Evolutionary conservation across 2,888 invertebrate species (phyloP), one percentile per base, ranked within the genome.

Genomic region (Bruchidius siliquastri): DNA sequence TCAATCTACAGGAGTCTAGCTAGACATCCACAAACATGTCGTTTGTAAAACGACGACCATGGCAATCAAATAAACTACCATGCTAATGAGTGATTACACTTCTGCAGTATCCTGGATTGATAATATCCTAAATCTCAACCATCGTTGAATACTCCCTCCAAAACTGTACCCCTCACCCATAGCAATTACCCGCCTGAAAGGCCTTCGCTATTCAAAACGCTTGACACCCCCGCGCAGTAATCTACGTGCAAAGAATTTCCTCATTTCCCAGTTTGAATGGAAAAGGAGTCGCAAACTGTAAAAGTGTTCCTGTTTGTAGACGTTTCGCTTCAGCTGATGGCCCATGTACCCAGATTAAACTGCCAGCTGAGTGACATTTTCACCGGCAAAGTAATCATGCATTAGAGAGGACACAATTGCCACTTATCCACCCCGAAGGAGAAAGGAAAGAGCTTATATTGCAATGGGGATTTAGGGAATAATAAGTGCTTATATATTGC

Each of bases 181-280:
- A 76, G 79, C 75, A 73, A 73, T 73, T 73, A 73, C 71, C 69
- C 71, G 71, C 68, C 68, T 73, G 73, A 73, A 73, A 71, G 68
- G 71, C 71, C 73, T 68, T 68, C 71, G 71, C 49, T 49, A 13
- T 49, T 8, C 10, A 49, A 49, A 49, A 49, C 49, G 49, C 49
- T 18, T 49, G 49, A 73, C 73, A 71, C 73, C 73, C 73, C 69
- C 71, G 67, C 18, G 49, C 13, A 49, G 73, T 71, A 73, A 73
- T 73, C 73, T 73, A 67, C 69, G 68, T 73, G 73, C 68, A 73
- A 71, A 73, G 73, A 73, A 71, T 71, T 73, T 73, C 73, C 73
- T 68, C 73, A 71, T 73, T 67, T 73, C 69, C 73, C 68, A 66
- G 49, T 71, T 49, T 71, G 71, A 68, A 70, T 71, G 73, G 69